phyloP scores from a whole-genome alignment of 2,797 vertebrate genomes.

The Heliangelus exortis region DNA sequence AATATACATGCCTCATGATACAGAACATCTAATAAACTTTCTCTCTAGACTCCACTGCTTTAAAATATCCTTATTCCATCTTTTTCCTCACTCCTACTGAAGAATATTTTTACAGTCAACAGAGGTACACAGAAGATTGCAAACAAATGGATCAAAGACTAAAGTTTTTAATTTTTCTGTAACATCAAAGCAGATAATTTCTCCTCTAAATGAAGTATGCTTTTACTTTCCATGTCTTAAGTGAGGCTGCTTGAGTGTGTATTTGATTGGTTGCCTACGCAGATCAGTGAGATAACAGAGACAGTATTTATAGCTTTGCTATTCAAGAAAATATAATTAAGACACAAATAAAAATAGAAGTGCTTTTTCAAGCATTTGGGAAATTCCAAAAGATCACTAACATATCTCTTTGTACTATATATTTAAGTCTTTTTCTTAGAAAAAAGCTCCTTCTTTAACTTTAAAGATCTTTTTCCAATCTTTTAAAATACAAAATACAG shows the following conservation, averaged over 20 bases:
- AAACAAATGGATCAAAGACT: background rate
- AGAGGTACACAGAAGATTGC: background rate
- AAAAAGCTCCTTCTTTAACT: background rate
- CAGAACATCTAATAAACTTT: background rate
- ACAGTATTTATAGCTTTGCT: background rate
- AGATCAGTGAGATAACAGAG: background rate
- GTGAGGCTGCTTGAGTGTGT: background rate
- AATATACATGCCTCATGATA: background rate
- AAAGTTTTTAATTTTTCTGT: background rate
- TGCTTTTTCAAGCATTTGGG: background rate
- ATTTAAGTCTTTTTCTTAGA: background rate
- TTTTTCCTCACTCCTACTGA: background rate
- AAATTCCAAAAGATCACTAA: background rate
- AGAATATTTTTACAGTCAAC: background rate
- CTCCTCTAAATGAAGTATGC: background rate
- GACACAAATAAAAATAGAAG: background rate
- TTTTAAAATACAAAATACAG: background rate
- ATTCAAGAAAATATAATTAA: background rate
- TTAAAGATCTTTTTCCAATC: background rate
- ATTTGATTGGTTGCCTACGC: background rate
- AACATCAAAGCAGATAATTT: background rate
- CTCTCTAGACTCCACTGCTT: background rate
- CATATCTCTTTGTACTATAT: background rate
- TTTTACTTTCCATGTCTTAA: background rate
- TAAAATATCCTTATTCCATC: background rate